Evolutionary conservation across 2,888 invertebrate species (phyloP), one percentile per base, ranked within the genome.

Genomic region (Elysia crispata): DNA sequence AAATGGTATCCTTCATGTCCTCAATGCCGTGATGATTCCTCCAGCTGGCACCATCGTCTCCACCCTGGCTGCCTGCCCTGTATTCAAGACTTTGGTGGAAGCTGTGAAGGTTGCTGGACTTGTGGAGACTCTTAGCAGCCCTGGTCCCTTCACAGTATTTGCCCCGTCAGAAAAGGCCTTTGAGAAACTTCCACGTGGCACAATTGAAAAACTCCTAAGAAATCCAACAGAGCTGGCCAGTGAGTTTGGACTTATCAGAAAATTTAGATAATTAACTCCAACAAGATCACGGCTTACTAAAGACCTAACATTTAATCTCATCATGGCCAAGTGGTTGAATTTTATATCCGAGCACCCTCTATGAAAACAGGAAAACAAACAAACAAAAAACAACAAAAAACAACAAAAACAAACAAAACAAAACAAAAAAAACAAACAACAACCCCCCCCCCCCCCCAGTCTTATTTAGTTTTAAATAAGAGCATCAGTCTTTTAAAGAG

Each of bases 1-100:
- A 8, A 92, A 92, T 81, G 92, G 92, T 3, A 90, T 92, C 28
- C 89, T 91, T 70, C 91, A 92, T 81, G 86, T 91, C 5, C 85
- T 92, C 23, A 89, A 89, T 78, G 81, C 85, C 72, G 87, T 90
- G 5, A 77, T 90, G 83, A 86, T 87, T 41, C 89, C 88, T 20
- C 89, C 89, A 18, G 49, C 82, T 0, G 85, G 81, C n/a, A 83
- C 83, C 62, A 85, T 90, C 8, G 85, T 87, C 0, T 84, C 84
- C 6, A 80, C 83, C 3, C 77, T 86, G 1, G 70, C 82, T 41
- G 83, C 64, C 82, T 83, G 82, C 11, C 77, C 79, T 0, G 77
- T 64, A 15, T 82, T 86, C 77, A 82, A 80, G 23, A 86, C 85
- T n/a, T 81, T 87, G 0, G 79, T 83, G 3, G 81, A 81, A 6